Evolutionary conservation across 2,113 vertebrate species (phyloP).

Genomic region (Capricornis sumatraensis): DNA sequence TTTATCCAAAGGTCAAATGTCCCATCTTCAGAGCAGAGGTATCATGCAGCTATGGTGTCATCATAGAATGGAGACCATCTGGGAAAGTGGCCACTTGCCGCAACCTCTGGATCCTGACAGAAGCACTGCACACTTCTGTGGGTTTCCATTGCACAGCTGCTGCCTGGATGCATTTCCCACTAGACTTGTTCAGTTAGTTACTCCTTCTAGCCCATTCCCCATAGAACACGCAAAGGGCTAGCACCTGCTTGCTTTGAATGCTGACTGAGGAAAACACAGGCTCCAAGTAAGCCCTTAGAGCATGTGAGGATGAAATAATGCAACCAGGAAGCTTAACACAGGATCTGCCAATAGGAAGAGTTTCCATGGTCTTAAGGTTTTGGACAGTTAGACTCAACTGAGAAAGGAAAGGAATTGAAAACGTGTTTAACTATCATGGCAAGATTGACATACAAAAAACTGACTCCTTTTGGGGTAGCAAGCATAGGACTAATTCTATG

Average conservation of each 20-base stretch:
- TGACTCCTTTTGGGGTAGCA: background rate
- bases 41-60: slow-evolving; percentile 80
- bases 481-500: background rate
- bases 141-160: slow-evolving; percentile 88
- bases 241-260: background rate
- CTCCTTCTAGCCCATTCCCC: slow-evolving; percentile 72
- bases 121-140: slow-evolving; percentile 74
- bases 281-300: background rate
- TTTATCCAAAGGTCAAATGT: slow-evolving; percentile 74
- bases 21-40: slow-evolving; percentile 10
- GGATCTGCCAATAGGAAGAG: background rate
- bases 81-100: slow-evolving; percentile 81
- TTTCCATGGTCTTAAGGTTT: background rate
- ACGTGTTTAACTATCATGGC: background rate
- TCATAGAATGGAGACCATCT: slow-evolving; percentile 87
- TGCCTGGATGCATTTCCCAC: slow-evolving; percentile 81
- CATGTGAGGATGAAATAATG: background rate
- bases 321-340: background rate
- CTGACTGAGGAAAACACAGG: background rate
- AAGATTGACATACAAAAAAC: background rate
- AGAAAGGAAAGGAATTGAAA: background rate
- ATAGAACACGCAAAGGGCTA: slow-evolving; percentile 58
- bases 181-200: slow-evolving; percentile 70
- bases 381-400: background rate
- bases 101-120: slow-evolving; percentile 81